Conservation (phyloP, 2,113 vertebrate species). For the Triplophysa dalaica region DNA sequence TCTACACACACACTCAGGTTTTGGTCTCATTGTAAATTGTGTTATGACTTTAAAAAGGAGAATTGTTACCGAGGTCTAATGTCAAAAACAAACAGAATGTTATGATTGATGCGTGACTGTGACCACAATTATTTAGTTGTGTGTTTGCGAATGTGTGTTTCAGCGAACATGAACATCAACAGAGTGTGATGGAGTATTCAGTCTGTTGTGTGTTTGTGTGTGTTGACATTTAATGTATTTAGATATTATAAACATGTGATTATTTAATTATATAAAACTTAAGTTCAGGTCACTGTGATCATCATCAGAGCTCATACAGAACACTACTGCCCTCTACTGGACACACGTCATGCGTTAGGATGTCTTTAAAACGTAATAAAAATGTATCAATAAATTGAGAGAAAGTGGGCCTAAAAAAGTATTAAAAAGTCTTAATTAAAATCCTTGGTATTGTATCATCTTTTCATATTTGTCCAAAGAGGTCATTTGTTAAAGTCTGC, state of each 20-base stretch:
- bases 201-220: not conserved
- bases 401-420: no score
- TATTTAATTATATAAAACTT: not conserved
- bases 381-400: no score
- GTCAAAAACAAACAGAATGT: no score
- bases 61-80: no score
- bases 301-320: not conserved
- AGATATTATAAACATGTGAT: not conserved
- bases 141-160: constrained; percentile 4
- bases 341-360: not conserved
- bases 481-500: no score
- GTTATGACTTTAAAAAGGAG: no score
- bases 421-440: no score
- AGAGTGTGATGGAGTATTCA: not conserved
- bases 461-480: no score
- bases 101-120: not conserved
- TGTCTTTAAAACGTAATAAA: no score
- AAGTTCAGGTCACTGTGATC: not conserved
- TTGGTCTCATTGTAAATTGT: no score
- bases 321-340: constrained; percentile 23
- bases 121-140: not conserved
- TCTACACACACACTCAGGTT: no score
- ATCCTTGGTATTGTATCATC: no score
- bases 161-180: not conserved
- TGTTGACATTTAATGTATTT: constrained; percentile 8